phyloP scores from a whole-genome alignment of 2,113 vertebrate species.

The Tricholaema leucomelas region DNA sequence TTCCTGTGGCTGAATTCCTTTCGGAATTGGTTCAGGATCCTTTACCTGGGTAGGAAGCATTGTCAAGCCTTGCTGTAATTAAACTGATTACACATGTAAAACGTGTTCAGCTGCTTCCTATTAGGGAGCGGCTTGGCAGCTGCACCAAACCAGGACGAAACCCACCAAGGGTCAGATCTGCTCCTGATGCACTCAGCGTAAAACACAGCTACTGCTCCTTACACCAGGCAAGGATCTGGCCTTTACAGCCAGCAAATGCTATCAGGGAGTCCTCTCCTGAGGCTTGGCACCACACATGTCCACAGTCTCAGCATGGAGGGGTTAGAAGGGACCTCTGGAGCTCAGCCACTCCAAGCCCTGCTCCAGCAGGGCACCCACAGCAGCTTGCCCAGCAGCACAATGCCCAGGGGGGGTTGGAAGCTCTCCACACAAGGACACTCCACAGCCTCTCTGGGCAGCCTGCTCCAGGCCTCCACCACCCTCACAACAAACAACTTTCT shows the following conservation, averaged over 20 bases:
- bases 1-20: neutral
- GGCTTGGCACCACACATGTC: neutral
- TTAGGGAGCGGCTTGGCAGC: neutral
- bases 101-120: neutral
- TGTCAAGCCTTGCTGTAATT: neutral
- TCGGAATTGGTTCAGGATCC: neutral
- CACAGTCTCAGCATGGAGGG: too few relatives aligned
- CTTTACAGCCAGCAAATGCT: neutral
- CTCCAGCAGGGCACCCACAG: too few relatives aligned
- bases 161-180: fast-evolving
- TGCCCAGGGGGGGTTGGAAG: too few relatives aligned
- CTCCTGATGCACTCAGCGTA: neutral
- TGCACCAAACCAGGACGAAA: neutral
- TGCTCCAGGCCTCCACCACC: too few relatives aligned
- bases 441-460: too few relatives aligned
- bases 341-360: too few relatives aligned
- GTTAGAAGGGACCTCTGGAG: too few relatives aligned
- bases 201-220: neutral
- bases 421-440: too few relatives aligned
- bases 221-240: neutral
- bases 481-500: too few relatives aligned
- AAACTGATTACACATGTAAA: neutral
- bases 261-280: fast-evolving
- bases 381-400: too few relatives aligned
- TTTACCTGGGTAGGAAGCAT: neutral